phyloP scores from a whole-genome alignment of 2,113 vertebrate genomes.

The Bubalus kerabau region DNA sequence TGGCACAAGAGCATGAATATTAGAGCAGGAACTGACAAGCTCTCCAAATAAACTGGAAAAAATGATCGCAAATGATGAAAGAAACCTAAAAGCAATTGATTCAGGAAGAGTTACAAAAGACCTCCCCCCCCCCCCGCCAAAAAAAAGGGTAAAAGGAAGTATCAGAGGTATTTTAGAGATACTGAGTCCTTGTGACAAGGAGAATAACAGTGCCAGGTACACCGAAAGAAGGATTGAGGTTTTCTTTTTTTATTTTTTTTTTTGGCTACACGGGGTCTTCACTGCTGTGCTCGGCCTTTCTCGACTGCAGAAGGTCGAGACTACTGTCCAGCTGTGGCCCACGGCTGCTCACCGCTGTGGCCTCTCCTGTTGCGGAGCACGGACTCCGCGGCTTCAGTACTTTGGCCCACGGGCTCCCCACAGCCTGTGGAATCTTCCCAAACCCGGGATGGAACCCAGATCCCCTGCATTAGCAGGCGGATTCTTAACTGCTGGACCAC shows the following conservation, averaged over 20 bases:
- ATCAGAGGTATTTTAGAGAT: not conserved
- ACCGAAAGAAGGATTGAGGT: not conserved
- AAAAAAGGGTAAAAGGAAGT: not conserved
- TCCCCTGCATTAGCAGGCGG: not conserved
- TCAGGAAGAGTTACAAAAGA: not conserved
- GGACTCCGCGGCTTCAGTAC: not conserved
- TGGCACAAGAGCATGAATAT: too few relatives aligned
- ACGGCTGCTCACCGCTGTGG: too few relatives aligned
- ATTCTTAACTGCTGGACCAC: not conserved
- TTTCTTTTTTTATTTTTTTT: not conserved
- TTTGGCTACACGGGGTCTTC: not conserved
- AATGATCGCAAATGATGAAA: not conserved
- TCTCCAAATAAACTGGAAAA: not conserved
- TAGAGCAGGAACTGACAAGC: not conserved
- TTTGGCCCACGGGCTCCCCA: not conserved
- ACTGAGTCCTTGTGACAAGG: not conserved
- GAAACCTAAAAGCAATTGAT: not conserved
- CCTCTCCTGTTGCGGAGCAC: not conserved
- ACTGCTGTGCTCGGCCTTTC: not conserved
- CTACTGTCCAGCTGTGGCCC: accelerated
- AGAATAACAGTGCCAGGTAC: not conserved
- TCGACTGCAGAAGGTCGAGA: accelerated
- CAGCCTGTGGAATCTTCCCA: not conserved
- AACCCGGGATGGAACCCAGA: not conserved
- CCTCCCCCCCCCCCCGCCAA: not conserved